Conservation (phyloP, 2,113 vertebrate species). For the Python bivittatus region DNA sequence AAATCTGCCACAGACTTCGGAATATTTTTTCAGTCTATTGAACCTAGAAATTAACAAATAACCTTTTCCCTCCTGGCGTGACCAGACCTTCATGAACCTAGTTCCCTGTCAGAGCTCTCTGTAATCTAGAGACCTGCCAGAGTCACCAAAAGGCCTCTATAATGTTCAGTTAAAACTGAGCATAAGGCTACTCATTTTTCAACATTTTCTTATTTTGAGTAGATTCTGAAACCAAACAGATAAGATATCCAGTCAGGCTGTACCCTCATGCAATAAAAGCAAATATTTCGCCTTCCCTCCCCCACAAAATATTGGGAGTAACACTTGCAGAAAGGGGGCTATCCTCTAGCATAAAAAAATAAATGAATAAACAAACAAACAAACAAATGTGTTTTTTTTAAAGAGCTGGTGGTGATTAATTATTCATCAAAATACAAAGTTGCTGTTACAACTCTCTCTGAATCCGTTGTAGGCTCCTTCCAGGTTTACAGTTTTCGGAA, state of each 20-base stretch:
- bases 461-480: conserved; percentile 15
- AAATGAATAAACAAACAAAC: too few relatives aligned
- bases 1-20: too few relatives aligned
- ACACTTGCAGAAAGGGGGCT: conserved; percentile 57
- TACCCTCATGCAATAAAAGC: conserved; percentile 46
- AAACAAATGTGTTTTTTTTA: conserved; percentile 38
- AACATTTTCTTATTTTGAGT: neutral
- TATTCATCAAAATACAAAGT: conserved; percentile 44
- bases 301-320: conserved; percentile 72
- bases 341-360: conserved; percentile 53
- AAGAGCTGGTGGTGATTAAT: conserved; percentile 28
- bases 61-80: neutral
- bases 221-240: neutral
- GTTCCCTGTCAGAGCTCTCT: too few relatives aligned
- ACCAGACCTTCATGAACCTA: neutral
- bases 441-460: conserved; percentile 33
- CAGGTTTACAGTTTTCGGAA: neutral
- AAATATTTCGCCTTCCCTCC: conserved; percentile 53
- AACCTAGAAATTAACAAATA: too few relatives aligned
- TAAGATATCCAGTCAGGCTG: conserved; percentile 27
- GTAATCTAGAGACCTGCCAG: too few relatives aligned
- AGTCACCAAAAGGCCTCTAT: neutral
- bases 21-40: too few relatives aligned
- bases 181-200: neutral
- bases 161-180: neutral